These are phyloP conservation scores for Syngnathus floridae DNA, from an alignment of 2,113 vertebrate species.

Conservation along the genomic window DNA sequence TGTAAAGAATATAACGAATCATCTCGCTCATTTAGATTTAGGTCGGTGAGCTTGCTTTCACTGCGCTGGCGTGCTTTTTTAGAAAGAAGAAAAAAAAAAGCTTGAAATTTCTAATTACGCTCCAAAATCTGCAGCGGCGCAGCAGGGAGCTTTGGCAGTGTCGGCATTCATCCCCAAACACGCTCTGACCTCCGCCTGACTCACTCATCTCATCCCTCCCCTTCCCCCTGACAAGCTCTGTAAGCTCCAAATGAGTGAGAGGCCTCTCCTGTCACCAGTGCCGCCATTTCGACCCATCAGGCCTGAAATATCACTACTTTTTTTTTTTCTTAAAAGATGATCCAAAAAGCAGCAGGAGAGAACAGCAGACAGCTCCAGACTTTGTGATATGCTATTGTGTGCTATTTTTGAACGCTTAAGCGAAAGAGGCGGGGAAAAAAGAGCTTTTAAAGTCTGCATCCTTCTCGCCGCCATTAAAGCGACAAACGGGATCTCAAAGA, in stretches of 20 bases:
- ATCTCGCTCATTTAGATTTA: constrained; percentile 26
- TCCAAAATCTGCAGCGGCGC: constrained; percentile 41
- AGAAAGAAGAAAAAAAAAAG: constrained; percentile 13
- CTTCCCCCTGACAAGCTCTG: constrained; percentile 39
- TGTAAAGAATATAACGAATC: constrained; percentile 46
- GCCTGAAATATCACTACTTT: constrained; percentile 29
- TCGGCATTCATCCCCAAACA: constrained; percentile 35
- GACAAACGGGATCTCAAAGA: constrained; percentile 44
- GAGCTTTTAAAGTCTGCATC: constrained; percentile 25
- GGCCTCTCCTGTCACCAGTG: constrained; percentile 13
- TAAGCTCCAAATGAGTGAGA: constrained; percentile 18
- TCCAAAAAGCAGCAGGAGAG: neutral
- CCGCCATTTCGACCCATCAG: constrained; percentile 44
- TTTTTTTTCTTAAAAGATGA: constrained; percentile 8
- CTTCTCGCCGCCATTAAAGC: constrained; percentile 38
- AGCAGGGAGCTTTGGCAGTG: constrained; percentile 17
- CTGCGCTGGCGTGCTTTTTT: constrained; percentile 5
- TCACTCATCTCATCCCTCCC: constrained; percentile 27
- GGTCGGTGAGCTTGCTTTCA: constrained; percentile 8
- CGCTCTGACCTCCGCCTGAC: constrained; percentile 50
- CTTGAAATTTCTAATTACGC: constrained; percentile 12
- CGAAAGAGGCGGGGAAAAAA: neutral
- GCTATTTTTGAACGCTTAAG: constrained; percentile 23
- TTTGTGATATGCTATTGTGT: constrained; percentile 27
- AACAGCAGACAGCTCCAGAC: constrained; percentile 19